phyloP scores from a whole-genome alignment of 2,888 invertebrate species.

The Plusia festucae region DNA sequence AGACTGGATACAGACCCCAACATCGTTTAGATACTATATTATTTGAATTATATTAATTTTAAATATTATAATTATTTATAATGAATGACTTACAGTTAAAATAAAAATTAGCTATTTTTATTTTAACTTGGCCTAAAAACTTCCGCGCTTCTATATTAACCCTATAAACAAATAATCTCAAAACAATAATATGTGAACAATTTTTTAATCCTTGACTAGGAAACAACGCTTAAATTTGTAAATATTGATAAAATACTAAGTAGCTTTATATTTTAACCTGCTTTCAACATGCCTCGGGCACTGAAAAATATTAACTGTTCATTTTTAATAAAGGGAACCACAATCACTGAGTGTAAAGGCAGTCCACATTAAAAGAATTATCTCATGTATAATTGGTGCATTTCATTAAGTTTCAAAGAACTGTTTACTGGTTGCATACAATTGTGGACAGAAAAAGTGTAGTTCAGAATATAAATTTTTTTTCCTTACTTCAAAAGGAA shows the following conservation, averaged over 20 bases:
- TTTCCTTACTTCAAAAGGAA: too few species aligned
- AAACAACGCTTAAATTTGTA: not conserved
- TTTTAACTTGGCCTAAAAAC: not conserved
- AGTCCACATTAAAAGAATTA: constrained; percentile 14
- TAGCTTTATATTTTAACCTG: not conserved
- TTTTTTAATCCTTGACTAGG: not conserved
- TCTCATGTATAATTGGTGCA: constrained; percentile 8
- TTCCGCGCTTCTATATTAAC: not conserved
- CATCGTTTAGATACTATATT: too few species aligned
- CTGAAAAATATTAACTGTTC: constrained; percentile 13
- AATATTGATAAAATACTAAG: constrained; percentile 7
- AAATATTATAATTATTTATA: too few species aligned
- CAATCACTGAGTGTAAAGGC: constrained; percentile 9
- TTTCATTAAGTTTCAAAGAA: not conserved
- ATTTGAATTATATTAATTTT: too few species aligned
- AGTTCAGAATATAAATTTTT: not conserved
- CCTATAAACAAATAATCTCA: not conserved
- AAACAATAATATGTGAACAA: not conserved
- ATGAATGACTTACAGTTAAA: too few species aligned
- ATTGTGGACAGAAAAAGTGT: constrained; percentile 3
- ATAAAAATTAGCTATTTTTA: too few species aligned
- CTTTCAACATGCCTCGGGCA: not conserved
- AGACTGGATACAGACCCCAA: too few species aligned
- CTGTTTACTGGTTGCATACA: not conserved
- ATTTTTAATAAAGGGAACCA: not conserved